These are phyloP conservation scores for Megalonaias nervosa DNA, from an alignment of 1,140 invertebrate species.

Conservation along the genomic window DNA sequence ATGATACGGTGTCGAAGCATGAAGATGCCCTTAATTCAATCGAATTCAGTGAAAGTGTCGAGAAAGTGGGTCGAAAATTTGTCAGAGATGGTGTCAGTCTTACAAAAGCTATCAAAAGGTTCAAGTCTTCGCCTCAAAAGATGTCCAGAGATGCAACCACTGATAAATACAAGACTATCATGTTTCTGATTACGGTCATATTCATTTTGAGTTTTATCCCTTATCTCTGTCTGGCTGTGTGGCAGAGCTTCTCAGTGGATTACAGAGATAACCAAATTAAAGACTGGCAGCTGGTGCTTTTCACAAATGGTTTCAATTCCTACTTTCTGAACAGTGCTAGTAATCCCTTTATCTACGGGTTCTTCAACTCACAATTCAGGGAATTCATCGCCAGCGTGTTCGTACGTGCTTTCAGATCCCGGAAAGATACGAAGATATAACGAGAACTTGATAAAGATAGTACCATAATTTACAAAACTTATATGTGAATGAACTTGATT, in stretches of 20 bases:
- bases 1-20: constrained; percentile 11
- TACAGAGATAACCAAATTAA: constrained; percentile 23
- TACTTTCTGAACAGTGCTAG: constrained; percentile 35
- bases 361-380: constrained; percentile 35
- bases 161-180: constrained; percentile 27
- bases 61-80: constrained; percentile 1
- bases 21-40: constrained; percentile 7
- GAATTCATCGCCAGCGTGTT: not conserved
- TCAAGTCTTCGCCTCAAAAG: constrained; percentile 24
- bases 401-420: too few species aligned
- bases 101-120: constrained; percentile 24
- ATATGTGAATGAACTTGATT: too few species aligned
- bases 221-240: constrained; percentile 23
- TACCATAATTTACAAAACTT: too few species aligned
- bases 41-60: constrained; percentile 15
- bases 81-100: constrained; percentile 14
- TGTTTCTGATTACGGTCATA: constrained; percentile 31
- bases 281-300: constrained; percentile 8
- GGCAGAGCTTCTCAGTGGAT: constrained; percentile 20
- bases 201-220: constrained; percentile 38
- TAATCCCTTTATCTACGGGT: constrained; percentile 35
- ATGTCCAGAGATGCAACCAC: constrained; percentile 31
- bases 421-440: too few species aligned
- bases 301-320: constrained; percentile 21
- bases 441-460: too few species aligned